Evolutionary conservation across 2,888 invertebrate genomes (phyloP).

Genomic region (Hoplodrina blanda): DNA sequence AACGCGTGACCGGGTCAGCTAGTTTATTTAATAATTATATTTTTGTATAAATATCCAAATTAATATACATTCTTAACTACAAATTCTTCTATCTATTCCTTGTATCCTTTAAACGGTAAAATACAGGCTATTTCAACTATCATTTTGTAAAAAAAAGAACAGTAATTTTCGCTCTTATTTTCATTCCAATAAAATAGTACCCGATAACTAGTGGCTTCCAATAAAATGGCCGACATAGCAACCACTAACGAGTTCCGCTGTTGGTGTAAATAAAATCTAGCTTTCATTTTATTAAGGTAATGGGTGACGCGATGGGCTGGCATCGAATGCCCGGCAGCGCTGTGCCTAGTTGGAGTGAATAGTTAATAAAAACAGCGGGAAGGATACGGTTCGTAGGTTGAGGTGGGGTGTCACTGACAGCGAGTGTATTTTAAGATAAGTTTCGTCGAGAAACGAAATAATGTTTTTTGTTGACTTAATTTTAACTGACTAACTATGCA

Average conservation of each 20-base stretch:
- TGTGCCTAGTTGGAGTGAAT: slow-evolving; percentile 30
- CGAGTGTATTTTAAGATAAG: background rate
- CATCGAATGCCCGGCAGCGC: slow-evolving; percentile 34
- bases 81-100: too few species aligned
- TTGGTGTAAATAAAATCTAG: slow-evolving; percentile 40
- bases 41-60: too few species aligned
- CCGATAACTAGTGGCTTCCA: background rate
- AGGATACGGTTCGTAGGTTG: slow-evolving; percentile 28
- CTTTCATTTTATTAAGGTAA: slow-evolving; percentile 50
- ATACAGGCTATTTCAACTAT: too few species aligned
- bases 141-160: too few species aligned
- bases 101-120: too few species aligned
- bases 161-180: background rate
- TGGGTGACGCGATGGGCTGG: slow-evolving; percentile 33
- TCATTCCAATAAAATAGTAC: background rate
- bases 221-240: slow-evolving; percentile 19
- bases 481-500: too few species aligned
- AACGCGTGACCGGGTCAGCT: too few species aligned
- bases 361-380: slow-evolving; percentile 56
- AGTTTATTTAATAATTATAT: too few species aligned
- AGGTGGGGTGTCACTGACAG: slow-evolving; percentile 14
- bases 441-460: too few species aligned
- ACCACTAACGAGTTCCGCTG: slow-evolving; percentile 36
- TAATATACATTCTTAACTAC: too few species aligned
- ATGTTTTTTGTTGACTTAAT: too few species aligned